Base-by-base conservation (phyloP, 2,113 vertebrate species). In the Camelus dromedarius region DNA sequence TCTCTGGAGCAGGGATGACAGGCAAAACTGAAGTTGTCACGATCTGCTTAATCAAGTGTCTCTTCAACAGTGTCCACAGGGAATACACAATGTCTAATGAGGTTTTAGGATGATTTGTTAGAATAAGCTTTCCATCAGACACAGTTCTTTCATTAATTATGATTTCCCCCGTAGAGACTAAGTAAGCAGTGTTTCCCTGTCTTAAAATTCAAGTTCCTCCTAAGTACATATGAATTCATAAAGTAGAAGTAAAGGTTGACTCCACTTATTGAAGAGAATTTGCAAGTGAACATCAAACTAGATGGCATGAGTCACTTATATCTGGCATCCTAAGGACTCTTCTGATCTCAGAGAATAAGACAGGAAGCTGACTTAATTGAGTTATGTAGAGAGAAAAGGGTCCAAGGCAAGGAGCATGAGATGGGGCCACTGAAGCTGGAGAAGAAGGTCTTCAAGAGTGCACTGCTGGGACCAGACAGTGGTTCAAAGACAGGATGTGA, bases 51-150 rank as follows among this genome's bases (percentile, higher is more conserved):
- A 96, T 96, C 93, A 97, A 97, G 38, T 81, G 48, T 62, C 69
- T 95, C 81, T 89, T 97, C 76, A 79, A 42, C 72, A 89, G 82
- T 26, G 42, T 67, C 97, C 69, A 6, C 5, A 26, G 93, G 93
- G 96, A 96, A 66, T 48, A 93, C 30, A 94, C 93, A 92, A 48
- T 87, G 58, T 83, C 92, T 96, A 96, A 95, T 87, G 83, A 97
- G 10, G 73, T 79, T 96, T 94, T 88, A 77, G 91, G 75, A 95
- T 97, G 94, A 96, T 95, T 95, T 94, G 83, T 95, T 96, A 89
- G 93, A 96, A 66, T 89, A 60, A 96, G 56, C 30, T 97, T 95
- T 97, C 73, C 42, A 86, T 84, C 86, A 96, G 72, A 95, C 86
- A 84, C 15, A 85, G 50, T 32, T 90, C n/a, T 95, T 75, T 95